These are phyloP conservation scores for Plagodis pulveraria DNA, from an alignment of 2,888 invertebrate genomes.

Conservation along the genomic window DNA sequence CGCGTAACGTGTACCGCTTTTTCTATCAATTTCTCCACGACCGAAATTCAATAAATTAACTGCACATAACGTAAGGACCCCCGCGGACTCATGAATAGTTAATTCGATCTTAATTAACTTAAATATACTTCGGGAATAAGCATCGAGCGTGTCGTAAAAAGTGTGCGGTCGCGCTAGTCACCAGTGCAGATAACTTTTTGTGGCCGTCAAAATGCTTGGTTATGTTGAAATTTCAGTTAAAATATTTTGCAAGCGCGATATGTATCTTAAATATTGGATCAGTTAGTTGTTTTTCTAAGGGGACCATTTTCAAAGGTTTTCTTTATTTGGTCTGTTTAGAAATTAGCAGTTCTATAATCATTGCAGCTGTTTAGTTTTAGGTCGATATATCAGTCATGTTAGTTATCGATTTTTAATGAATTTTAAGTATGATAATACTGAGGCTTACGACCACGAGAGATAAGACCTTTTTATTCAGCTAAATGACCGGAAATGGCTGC, in stretches of 20 bases:
- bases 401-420: too few relatives aligned
- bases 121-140: conserved; percentile 50
- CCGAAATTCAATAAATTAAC: conserved; percentile 12
- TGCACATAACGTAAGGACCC: conserved; percentile 46
- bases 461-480: too few relatives aligned
- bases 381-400: too few relatives aligned
- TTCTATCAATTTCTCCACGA: conserved; percentile 7
- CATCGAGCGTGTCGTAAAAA: conserved; percentile 43
- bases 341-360: too few relatives aligned
- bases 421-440: too few relatives aligned
- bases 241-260: neutral
- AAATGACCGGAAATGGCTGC: too few relatives aligned
- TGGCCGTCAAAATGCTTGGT: neutral
- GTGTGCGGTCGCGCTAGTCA: neutral
- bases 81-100: conserved; percentile 66
- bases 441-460: too few relatives aligned
- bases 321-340: too few relatives aligned
- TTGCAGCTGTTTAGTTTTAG: too few relatives aligned
- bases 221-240: neutral
- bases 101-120: conserved; percentile 64
- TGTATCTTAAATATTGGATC: too few relatives aligned
- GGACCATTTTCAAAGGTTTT: too few relatives aligned
- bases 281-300: too few relatives aligned
- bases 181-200: conserved; percentile 2
- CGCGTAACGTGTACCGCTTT: conserved; percentile 10